Evolutionary conservation across 2,113 vertebrate genomes (phyloP), one percentile per base, ranked within the genome.

Genomic region (Centrocercus urophasianus): DNA sequence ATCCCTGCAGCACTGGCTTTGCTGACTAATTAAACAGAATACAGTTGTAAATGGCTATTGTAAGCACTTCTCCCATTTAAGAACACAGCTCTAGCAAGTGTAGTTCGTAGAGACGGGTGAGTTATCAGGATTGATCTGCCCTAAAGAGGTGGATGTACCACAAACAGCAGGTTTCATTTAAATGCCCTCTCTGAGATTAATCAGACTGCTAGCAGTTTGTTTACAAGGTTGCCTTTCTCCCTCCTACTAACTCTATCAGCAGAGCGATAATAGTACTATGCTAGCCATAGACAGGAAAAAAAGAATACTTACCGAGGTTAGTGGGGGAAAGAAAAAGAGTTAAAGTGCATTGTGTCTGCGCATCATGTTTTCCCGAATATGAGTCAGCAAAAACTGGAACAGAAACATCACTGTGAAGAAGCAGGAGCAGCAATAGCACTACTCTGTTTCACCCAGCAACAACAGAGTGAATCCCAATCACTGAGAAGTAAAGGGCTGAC

Each of bases 21-120:
- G 88, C 97, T 96, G 96, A 93, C 97, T 98, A 98, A 98, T 98
- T 97, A 98, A 97, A 96, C 78, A 94, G 97, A 96, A 96, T 77
- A 96, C 88, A 91, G 94, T 90, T 93, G 96, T 97, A 97, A 98
- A 98, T 95, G 96, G 90, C 77, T 77, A 95, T 94, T 96, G 93
- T 89, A 98, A 97, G 95, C 96, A 97, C 93, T 97, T 97, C 90
- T 86, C 82, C 82, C 73, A 36, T 94, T 96, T 93, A 96, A 96
- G 96, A 97, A 95, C 93, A 97, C 84, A 94, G 94, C 81, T 95
- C 69, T 88, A 94, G 88, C 79, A 96, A 97, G 87, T 88, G 67
- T 56, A 71, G 65, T 95, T 96, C 93, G 91, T 77, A 93, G 77
- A 84, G 83, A 92, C 10, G 12, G 73, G 15, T 3, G 8, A 70